A percentile compares a stretch with the other conserved stretches of the same genome.
Conservation (phyloP, 2,797 vertebrate species). For the Gila robusta region DNA sequence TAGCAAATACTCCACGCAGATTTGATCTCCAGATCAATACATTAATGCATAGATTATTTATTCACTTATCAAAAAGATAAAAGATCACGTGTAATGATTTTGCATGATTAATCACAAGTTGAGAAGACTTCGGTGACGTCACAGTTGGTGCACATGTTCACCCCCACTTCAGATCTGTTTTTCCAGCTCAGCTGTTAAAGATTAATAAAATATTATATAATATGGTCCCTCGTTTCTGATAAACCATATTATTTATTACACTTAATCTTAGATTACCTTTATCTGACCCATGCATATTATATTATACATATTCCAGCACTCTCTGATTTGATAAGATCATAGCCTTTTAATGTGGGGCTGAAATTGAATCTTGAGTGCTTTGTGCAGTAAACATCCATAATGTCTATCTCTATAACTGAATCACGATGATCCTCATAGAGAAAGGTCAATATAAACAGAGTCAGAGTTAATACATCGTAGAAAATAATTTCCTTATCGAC, state of each 20-base stretch:
- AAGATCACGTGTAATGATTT: not conserved
- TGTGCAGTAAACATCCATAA: not conserved
- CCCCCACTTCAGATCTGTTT: not conserved
- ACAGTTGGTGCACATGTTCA: not conserved
- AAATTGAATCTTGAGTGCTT: not conserved
- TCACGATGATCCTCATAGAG: not conserved
- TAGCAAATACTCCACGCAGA: not conserved
- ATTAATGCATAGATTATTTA: not conserved
- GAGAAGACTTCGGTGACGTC: not conserved
- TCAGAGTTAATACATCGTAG: not conserved
- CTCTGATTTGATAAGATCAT: not conserved
- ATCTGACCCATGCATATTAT: not conserved
- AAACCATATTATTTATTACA: not conserved
- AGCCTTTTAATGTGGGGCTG: not conserved
- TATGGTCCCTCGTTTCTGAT: not conserved
- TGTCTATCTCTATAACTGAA: not conserved
- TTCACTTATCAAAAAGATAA: not conserved
- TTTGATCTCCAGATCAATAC: not conserved
- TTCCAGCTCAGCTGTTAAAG: not conserved
- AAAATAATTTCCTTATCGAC: not conserved
- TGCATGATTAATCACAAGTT: not conserved
- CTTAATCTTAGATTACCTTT: not conserved
- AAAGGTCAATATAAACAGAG: constrained; percentile 2
- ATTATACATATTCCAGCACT: no score
- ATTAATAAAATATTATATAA: not conserved